phyloP scores from a whole-genome alignment of 2,113 vertebrate species.

The Bubo blakistoni region DNA sequence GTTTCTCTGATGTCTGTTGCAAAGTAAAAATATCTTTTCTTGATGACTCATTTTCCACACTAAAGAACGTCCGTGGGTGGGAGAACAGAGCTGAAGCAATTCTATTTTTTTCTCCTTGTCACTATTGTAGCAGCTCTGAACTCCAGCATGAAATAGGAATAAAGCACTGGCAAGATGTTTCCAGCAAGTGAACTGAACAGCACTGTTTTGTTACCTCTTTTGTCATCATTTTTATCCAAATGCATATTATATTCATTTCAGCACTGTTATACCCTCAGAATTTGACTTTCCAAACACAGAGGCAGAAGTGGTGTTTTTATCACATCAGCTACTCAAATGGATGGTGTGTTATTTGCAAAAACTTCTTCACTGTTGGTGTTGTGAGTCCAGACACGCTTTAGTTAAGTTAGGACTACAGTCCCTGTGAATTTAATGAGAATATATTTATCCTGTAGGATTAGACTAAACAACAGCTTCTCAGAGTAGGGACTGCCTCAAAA shows the following conservation, averaged over 20 bases:
- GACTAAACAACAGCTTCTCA: neutral
- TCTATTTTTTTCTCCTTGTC: slow-evolving; percentile 24
- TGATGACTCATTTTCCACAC: slow-evolving; percentile 59
- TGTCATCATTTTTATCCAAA: neutral
- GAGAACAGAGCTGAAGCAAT: slow-evolving; percentile 43
- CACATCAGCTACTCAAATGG: neutral
- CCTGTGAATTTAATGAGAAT: neutral
- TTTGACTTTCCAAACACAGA: neutral
- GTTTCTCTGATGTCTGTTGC: slow-evolving; percentile 17
- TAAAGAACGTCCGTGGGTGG: slow-evolving; percentile 29
- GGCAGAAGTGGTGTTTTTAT: neutral
- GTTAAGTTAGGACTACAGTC: neutral
- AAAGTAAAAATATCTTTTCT: slow-evolving; percentile 55
- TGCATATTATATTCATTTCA: neutral
- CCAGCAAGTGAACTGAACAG: neutral
- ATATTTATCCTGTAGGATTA: neutral
- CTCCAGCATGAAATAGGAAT: neutral
- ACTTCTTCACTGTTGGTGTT: neutral
- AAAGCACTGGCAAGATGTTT: neutral
- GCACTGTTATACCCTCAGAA: neutral
- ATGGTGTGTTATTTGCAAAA: neutral
- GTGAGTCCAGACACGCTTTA: neutral
- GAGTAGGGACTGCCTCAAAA: neutral
- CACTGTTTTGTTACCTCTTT: neutral
- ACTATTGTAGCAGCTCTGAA: slow-evolving; percentile 38